phyloP scores from a whole-genome alignment of 2,113 vertebrate genomes.

The Centropus bengalensis region DNA sequence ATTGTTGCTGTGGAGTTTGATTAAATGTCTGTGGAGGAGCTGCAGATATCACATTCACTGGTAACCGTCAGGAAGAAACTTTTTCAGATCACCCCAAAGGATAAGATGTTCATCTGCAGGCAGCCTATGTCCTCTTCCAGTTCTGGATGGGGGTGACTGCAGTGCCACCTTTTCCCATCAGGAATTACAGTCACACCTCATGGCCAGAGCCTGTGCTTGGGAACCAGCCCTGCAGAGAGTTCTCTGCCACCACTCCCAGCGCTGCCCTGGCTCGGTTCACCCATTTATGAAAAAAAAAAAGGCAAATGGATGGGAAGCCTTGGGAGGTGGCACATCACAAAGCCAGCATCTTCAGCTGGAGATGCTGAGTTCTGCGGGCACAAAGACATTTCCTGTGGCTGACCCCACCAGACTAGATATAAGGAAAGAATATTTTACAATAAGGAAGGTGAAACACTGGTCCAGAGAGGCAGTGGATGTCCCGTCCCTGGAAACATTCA shows the following conservation, averaged over 20 bases:
- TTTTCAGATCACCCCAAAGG: neutral
- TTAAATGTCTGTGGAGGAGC: neutral
- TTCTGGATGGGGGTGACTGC: rapidly evolving
- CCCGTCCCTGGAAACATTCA: neutral
- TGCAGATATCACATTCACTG: neutral
- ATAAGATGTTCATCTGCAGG: neutral
- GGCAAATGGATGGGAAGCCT: neutral
- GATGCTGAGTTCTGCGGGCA: neutral
- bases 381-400: neutral
- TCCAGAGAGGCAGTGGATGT: neutral
- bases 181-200: neutral
- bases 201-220: neutral
- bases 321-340: rapidly evolving
- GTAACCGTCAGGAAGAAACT: neutral
- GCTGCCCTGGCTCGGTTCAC: neutral
- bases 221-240: neutral
- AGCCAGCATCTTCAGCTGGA: neutral
- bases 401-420: neutral
- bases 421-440: rapidly evolving
- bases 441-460: neutral
- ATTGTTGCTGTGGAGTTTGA: neutral
- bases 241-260: neutral
- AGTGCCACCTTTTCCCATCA: neutral
- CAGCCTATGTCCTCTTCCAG: neutral
- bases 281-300: neutral